These are phyloP conservation scores for Bursaphelenchus okinawaensis DNA, from an alignment of 2,888 invertebrate species.

Conservation along the genomic window DNA sequence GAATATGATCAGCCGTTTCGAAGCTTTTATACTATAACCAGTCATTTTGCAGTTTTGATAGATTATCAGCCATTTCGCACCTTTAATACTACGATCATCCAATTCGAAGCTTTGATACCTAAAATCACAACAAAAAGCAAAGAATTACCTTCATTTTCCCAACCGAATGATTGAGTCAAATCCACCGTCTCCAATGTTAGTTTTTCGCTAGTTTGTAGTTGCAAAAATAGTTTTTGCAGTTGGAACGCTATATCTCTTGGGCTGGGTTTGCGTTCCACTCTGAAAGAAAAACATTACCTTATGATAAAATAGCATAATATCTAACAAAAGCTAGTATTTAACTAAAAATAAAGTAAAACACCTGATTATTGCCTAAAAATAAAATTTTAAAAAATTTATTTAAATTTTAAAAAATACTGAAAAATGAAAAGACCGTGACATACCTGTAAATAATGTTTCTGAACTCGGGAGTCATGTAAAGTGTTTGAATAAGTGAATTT, in stretches of 20 bases:
- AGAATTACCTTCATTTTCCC: slow-evolving; percentile 64
- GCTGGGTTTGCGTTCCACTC: slow-evolving; percentile 56
- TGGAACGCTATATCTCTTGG: slow-evolving; percentile 77
- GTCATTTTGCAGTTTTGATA: too few relatives aligned
- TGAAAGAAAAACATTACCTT: slow-evolving; percentile 65
- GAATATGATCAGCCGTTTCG: too few relatives aligned
- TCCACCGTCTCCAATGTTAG: slow-evolving; percentile 79
- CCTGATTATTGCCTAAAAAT: background rate
- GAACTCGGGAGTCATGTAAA: slow-evolving; percentile 87
- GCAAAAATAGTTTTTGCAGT: slow-evolving; percentile 76
- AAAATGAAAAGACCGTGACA: slow-evolving; percentile 9
- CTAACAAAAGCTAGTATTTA: too few relatives aligned
- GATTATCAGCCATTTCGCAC: too few relatives aligned
- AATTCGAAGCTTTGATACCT: too few relatives aligned
- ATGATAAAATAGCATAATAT: too few relatives aligned
- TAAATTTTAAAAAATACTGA: slow-evolving; percentile 13
- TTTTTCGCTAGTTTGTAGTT: slow-evolving; percentile 75
- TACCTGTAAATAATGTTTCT: slow-evolving; percentile 73
- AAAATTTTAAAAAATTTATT: background rate
- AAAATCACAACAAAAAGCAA: background rate
- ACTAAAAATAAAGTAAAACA: background rate
- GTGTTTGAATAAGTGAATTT: slow-evolving; percentile 78
- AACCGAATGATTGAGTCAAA: slow-evolving; percentile 79
- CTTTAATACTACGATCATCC: too few relatives aligned
- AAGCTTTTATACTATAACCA: too few relatives aligned